phyloP scores from a whole-genome alignment of 2,888 invertebrate genomes.

The Lacanobia oleracea region DNA sequence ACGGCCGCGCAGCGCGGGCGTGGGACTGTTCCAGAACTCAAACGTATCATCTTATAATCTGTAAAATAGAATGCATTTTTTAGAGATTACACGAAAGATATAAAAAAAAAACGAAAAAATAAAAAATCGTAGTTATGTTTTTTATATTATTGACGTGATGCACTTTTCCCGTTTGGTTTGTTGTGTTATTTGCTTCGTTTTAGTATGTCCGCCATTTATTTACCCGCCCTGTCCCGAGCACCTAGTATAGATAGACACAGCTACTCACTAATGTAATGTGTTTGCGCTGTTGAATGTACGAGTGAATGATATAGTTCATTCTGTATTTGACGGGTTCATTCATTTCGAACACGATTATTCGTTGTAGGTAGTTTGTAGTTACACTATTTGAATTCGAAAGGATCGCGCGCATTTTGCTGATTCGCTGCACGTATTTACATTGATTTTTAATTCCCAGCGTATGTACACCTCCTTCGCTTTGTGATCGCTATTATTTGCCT shows the following conservation, averaged over 20 bases:
- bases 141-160: constrained; percentile 85
- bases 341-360: constrained; percentile 43
- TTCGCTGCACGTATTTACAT: constrained; percentile 50
- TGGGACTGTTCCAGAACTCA: constrained; percentile 85
- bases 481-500: constrained; percentile 78
- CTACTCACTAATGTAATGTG: constrained; percentile 66
- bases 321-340: constrained; percentile 53
- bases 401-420: constrained; percentile 24
- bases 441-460: constrained; percentile 48
- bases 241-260: constrained; percentile 76
- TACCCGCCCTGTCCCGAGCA: constrained; percentile 82
- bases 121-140: constrained; percentile 82
- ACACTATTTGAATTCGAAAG: constrained; percentile 42
- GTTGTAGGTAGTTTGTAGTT: constrained; percentile 39
- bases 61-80: constrained; percentile 88
- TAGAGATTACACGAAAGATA: constrained; percentile 82
- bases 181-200: constrained; percentile 88
- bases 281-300: constrained; percentile 69
- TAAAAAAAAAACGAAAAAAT: constrained; percentile 72
- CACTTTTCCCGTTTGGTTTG: constrained; percentile 86
- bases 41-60: constrained; percentile 76
- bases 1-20: constrained; percentile 77
- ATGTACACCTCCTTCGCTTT: constrained; percentile 74
- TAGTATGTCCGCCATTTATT: constrained; percentile 83
- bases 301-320: constrained; percentile 64